Evolutionary conservation across 2,113 vertebrate species (phyloP), one percentile per base, ranked within the genome.

Genomic region (Zosterops japonicus): DNA sequence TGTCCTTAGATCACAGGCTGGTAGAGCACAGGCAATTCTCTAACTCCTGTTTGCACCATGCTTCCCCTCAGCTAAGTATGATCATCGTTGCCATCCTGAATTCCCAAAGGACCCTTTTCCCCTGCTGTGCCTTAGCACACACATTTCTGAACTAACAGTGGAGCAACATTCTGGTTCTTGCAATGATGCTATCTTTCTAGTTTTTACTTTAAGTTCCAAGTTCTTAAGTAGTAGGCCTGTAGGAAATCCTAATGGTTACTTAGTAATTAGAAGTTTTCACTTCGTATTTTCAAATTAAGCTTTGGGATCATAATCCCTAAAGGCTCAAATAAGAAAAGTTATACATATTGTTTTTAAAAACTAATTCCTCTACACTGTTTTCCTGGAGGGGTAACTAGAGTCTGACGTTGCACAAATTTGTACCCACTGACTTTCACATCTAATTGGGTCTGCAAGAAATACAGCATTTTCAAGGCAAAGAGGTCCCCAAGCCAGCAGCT

Each of bases 1-100:
- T 2, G 0, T 35, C 24, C 24, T 46, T 46, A 39, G 70, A n/a
- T 29, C 9, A 10, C 0, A 28, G 28, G 14, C 19, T 60, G 9
- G 28, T 9, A 77, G 44, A 9, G 16, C 35, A 59, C 1, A 2
- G 41, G 27, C 15, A 44, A 6, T 68, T 65, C 47, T 44, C 25
- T 31, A 75, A 44, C 11, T 72, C 6, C 0, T 33, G 11, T 75
- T 49, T 80, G 18, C 27, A 31, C 52, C 47, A 65, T 1, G 11
- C 23, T 52, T 83, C 67, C 18, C 24, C 12, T 55, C 46, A 61
- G 59, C 14, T 6, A 2, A 35, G 59, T 7, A 39, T 1, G 0
- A 47, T 60, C 11, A 33, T 7, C 41, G 15, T 16, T 20, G 31
- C 42, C 1, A 0, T 41, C 31, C 46, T 41, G 46, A 65, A 61